Evolutionary conservation across 2,113 vertebrate species (phyloP).

Genomic region (Alces alces): DNA sequence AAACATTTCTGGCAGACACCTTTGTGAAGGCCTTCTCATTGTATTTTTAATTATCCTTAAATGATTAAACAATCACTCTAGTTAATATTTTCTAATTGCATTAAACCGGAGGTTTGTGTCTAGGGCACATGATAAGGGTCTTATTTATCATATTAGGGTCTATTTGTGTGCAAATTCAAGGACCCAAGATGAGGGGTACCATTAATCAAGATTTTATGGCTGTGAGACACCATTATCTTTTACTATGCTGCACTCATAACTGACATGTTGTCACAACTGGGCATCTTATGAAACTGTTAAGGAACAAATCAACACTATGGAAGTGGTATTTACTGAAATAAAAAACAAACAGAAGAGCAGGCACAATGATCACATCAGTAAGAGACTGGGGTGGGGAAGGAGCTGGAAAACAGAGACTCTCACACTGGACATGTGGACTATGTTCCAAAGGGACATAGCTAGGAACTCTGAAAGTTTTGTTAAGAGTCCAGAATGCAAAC

Average conservation of each 20-base stretch:
- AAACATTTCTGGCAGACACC: background rate
- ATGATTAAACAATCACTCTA: background rate
- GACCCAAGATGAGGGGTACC: background rate
- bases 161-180: background rate
- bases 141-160: background rate
- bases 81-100: background rate
- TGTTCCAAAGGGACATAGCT: background rate
- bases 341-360: background rate
- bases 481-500: background rate
- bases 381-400: background rate
- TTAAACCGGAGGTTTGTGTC: background rate
- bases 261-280: background rate
- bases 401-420: background rate
- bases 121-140: background rate
- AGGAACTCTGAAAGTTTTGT: background rate
- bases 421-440: background rate
- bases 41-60: background rate
- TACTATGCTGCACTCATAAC: background rate
- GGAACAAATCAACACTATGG: background rate
- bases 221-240: background rate
- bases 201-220: background rate
- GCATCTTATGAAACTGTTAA: background rate
- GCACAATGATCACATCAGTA: background rate
- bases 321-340: slow-evolving; percentile 1
- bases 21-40: background rate